Conservation (phyloP, 2,888 invertebrate genomes). For the Lagria hirta region DNA sequence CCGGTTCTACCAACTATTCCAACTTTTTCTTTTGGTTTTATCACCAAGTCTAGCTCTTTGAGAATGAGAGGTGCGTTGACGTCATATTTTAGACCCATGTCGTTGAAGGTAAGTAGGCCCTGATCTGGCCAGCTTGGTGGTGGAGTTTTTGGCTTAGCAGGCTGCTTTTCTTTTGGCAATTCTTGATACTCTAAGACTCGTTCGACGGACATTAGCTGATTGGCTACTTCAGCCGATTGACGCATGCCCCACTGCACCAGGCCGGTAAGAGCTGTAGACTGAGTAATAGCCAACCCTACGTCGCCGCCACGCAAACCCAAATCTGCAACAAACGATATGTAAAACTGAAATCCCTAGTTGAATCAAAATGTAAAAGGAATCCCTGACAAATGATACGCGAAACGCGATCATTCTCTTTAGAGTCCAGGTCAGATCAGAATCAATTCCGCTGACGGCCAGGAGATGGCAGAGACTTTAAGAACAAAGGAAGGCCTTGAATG, state of each 20-base stretch:
- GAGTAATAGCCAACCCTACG: constrained; percentile 68
- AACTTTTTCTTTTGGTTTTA: constrained; percentile 70
- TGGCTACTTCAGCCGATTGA: constrained; percentile 79
- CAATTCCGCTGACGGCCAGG: too few species aligned
- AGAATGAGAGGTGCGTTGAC: constrained; percentile 66
- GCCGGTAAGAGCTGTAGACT: constrained; percentile 62
- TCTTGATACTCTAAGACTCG: constrained; percentile 78
- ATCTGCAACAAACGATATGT: constrained; percentile 21
- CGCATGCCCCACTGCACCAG: constrained; percentile 78
- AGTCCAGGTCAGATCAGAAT: too few species aligned
- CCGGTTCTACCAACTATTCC: constrained; percentile 62
- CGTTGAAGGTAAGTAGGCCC: constrained; percentile 65
- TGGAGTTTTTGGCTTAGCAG: constrained; percentile 57
- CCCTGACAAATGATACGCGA: too few species aligned
- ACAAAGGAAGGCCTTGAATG: too few species aligned
- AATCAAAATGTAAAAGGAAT: neutral
- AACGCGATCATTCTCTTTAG: too few species aligned
- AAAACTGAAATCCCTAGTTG: neutral
- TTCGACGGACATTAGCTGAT: constrained; percentile 80
- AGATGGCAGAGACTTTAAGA: too few species aligned
- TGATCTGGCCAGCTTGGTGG: constrained; percentile 68
- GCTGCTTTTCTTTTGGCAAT: constrained; percentile 64
- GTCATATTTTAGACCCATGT: constrained; percentile 68
- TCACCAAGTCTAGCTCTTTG: constrained; percentile 68
- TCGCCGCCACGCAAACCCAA: constrained; percentile 56